A percentile compares a stretch with the other conserved stretches of the same genome.
Evolutionary conservation across 2,113 vertebrate genomes (phyloP).

Genomic region (Cololabis saira): DNA sequence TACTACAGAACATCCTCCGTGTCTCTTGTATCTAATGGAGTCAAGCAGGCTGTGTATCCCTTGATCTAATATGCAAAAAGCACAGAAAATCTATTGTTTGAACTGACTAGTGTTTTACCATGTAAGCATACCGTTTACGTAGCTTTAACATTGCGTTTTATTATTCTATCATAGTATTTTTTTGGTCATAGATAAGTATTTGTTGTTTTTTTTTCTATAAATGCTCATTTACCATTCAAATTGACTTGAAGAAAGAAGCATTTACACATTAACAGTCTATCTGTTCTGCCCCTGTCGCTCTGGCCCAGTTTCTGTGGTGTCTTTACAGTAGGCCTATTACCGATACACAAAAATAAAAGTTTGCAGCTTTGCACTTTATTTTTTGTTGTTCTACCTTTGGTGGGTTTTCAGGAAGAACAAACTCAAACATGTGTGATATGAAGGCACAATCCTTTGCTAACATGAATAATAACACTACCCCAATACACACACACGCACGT

Average conservation of each 20-base stretch:
- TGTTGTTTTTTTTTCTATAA: slow-evolving; percentile 23
- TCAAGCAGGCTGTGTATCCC: slow-evolving; percentile 5
- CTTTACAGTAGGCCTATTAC: slow-evolving; percentile 27
- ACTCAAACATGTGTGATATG: not conserved
- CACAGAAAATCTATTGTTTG: slow-evolving; percentile 4
- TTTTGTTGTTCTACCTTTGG: slow-evolving; percentile 9
- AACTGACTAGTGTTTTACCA: not conserved
- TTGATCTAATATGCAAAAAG: not conserved
- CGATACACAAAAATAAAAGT: slow-evolving; percentile 8
- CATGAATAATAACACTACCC: no score
- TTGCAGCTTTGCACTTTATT: slow-evolving; percentile 22
- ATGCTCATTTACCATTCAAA: slow-evolving; percentile 36
- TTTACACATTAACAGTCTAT: slow-evolving; percentile 37
- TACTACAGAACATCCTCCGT: slow-evolving; percentile 1
- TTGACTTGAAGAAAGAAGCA: slow-evolving; percentile 25
- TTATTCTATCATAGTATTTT: no score
- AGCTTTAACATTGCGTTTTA: not conserved
- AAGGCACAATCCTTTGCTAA: no score
- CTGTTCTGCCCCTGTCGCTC: slow-evolving; percentile 52
- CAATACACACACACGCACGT: no score
- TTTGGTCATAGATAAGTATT: slow-evolving; percentile 8
- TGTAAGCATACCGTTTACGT: slow-evolving; percentile 1
- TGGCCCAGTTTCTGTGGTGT: slow-evolving; percentile 46
- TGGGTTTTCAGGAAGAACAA: slow-evolving; percentile 4
- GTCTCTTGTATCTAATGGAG: slow-evolving; percentile 4